Evolutionary conservation across 2,888 invertebrate genomes (phyloP).

Genomic region (Neocrepidodera transversa): DNA sequence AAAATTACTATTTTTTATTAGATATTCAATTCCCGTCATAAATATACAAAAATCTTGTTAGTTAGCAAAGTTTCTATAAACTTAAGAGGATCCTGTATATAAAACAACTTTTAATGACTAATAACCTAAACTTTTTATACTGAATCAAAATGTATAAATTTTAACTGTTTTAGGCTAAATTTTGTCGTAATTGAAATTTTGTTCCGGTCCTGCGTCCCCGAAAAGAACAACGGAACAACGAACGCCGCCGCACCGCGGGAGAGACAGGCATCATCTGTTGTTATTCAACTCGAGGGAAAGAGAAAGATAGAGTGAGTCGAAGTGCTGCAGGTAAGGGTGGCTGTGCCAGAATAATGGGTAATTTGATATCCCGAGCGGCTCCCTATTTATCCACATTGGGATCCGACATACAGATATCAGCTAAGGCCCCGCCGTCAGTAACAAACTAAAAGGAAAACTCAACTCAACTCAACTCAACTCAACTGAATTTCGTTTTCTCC

Average conservation of each 20-base stretch:
- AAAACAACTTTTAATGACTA: too few species aligned
- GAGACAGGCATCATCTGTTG: conserved; percentile 2
- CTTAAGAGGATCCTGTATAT: too few species aligned
- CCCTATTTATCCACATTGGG: conserved; percentile 50
- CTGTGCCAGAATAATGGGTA: conserved; percentile 54
- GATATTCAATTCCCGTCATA: too few species aligned
- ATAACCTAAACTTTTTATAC: too few species aligned
- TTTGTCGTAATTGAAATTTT: too few species aligned
- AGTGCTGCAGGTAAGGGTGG: conserved; percentile 26
- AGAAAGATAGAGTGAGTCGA: conserved; percentile 22
- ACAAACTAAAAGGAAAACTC: conserved; percentile 29
- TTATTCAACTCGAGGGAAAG: conserved; percentile 9
- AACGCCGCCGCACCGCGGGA: conserved; percentile 5
- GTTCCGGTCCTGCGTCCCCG: neutral
- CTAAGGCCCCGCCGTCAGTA: conserved; percentile 17
- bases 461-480: too few species aligned
- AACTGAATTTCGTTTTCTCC: conserved; percentile 22
- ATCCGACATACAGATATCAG: conserved; percentile 33
- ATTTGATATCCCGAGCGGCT: conserved; percentile 56
- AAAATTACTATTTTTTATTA: too few species aligned
- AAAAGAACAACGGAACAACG: conserved; percentile 11
- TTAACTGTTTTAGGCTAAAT: too few species aligned
- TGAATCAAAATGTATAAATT: too few species aligned
- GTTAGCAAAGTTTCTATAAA: too few species aligned
- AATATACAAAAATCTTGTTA: too few species aligned